Conservation (phyloP, 2,888 invertebrate genomes). For the Cabera pusaria region DNA sequence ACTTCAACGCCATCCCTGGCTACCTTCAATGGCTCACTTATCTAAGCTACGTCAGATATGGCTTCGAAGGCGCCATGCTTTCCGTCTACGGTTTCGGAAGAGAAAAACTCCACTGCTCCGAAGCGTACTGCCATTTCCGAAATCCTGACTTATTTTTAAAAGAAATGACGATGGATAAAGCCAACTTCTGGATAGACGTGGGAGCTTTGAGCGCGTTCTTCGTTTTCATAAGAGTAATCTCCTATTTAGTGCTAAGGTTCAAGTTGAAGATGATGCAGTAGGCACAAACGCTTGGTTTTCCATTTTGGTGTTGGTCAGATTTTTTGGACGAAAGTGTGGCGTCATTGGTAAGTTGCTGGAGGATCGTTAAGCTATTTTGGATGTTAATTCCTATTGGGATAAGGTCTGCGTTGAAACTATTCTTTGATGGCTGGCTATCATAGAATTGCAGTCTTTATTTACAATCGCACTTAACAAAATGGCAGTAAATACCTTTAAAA, state of each 20-base stretch:
- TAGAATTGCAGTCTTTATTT: no score
- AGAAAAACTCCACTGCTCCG: conserved; percentile 91
- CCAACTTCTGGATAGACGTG: conserved; percentile 92
- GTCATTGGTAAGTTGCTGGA: conserved; percentile 12
- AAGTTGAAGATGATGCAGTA: conserved; percentile 86
- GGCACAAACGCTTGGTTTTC: conserved; percentile 48
- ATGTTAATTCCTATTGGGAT: no score
- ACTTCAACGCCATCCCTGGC: conserved; percentile 94
- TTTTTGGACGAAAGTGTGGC: conserved; percentile 15
- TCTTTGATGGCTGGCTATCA: no score
- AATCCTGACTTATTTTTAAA: conserved; percentile 92
- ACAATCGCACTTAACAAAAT: no score
- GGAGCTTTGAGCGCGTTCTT: conserved; percentile 92
- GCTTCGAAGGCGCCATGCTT: conserved; percentile 96
- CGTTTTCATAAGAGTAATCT: conserved; percentile 89
- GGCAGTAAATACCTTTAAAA: no score
- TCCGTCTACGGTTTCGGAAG: conserved; percentile 95
- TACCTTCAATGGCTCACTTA: conserved; percentile 96
- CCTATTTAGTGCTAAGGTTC: conserved; percentile 92
- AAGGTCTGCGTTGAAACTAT: no score
- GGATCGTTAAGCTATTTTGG: no score
- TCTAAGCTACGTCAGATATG: conserved; percentile 93
- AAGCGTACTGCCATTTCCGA: conserved; percentile 92
- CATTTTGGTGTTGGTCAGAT: conserved; percentile 28
- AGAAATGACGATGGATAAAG: conserved; percentile 92